phyloP scores from a whole-genome alignment of 2,113 vertebrate species.

The Phaethon lepturus region DNA sequence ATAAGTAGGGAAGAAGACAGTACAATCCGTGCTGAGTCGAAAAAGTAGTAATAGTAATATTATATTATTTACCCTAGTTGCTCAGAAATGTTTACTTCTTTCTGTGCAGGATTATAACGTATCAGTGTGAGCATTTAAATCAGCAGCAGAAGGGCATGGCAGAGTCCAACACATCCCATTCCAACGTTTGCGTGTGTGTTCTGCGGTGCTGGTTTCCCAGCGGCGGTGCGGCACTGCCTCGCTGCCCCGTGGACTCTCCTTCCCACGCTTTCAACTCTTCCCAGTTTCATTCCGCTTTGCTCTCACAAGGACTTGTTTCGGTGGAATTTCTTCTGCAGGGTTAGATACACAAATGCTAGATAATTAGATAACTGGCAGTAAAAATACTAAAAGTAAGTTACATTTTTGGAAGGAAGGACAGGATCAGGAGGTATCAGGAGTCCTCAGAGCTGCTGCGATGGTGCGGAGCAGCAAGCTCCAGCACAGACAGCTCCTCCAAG shows the following conservation, averaged over 20 bases:
- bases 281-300: background rate
- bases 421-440: background rate
- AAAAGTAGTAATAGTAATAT: background rate
- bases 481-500: background rate
- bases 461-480: background rate
- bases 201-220: background rate
- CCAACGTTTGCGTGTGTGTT: background rate
- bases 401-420: background rate
- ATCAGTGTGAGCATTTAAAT: background rate
- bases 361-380: background rate
- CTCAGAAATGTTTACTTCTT: background rate
- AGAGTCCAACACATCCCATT: accelerated
- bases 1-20: background rate
- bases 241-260: background rate
- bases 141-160: background rate
- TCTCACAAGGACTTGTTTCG: background rate
- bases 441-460: background rate
- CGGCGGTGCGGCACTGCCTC: background rate
- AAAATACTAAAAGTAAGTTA: background rate
- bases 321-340: background rate
- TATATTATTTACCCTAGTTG: background rate
- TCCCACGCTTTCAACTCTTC: background rate
- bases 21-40: background rate
- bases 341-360: background rate
- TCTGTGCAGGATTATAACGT: background rate